Evolutionary conservation across 2,113 vertebrate genomes (phyloP).

Genomic region (Meles meles): DNA sequence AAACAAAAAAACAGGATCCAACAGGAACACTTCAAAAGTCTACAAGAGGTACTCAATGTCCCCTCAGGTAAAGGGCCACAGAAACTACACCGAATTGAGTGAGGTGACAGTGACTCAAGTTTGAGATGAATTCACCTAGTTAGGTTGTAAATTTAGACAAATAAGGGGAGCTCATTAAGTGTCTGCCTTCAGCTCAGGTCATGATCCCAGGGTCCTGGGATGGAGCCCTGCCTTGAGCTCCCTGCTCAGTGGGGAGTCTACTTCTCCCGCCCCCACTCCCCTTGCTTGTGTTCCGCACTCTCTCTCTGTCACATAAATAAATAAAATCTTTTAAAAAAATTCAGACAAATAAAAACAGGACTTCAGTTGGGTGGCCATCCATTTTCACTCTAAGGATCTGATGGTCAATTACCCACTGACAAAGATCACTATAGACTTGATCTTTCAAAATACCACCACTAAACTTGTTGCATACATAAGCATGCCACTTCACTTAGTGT

Average conservation of each 20-base stretch:
- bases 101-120: background rate
- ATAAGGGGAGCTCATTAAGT: background rate
- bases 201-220: no score
- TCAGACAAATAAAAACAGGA: background rate
- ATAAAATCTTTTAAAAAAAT: background rate
- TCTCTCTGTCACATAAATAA: no score
- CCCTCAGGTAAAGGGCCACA: background rate
- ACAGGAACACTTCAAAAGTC: background rate
- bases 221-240: no score
- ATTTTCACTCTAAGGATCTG: background rate
- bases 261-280: no score
- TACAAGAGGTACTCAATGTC: background rate
- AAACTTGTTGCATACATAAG: background rate
- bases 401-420: background rate
- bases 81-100: background rate
- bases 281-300: no score
- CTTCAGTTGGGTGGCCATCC: background rate
- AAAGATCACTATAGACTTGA: background rate
- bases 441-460: background rate
- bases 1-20: background rate
- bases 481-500: background rate
- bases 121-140: background rate
- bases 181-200: no score
- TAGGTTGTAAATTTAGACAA: background rate
- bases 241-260: no score